phyloP scores from a whole-genome alignment of 2,797 vertebrate genomes.

The Pseudopleuronectes americanus region DNA sequence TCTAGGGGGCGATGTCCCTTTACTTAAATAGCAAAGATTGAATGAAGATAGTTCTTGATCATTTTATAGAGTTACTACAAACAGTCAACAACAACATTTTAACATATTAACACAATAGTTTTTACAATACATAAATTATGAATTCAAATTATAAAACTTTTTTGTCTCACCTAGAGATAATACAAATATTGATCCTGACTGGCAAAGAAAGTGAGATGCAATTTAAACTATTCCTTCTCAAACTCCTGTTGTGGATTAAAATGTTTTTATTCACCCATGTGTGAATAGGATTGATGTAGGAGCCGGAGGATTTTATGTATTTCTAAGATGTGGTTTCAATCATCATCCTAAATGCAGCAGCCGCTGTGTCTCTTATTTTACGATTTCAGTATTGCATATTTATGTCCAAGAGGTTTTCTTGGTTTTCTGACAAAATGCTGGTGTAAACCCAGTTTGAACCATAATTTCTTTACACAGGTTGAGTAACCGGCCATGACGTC shows the following conservation, averaged over 20 bases:
- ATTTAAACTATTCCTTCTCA: too few species aligned
- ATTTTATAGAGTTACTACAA: too few species aligned
- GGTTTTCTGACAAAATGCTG: neutral
- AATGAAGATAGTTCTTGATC: neutral
- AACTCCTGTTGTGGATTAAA: neutral
- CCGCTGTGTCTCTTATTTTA: neutral
- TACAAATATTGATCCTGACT: too few species aligned
- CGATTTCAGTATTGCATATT: neutral
- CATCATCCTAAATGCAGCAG: neutral
- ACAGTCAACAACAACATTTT: neutral
- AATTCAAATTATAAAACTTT: too few species aligned
- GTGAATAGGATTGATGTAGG: neutral
- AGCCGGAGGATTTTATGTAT: neutral
- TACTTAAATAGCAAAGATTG: neutral
- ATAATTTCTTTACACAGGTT: neutral
- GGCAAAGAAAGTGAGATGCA: too few species aligned
- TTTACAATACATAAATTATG: too few species aligned
- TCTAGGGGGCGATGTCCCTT: slow-evolving; percentile 38
- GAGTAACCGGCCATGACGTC: too few species aligned
- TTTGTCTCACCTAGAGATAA: too few species aligned
- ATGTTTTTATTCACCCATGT: neutral
- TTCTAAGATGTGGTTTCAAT: neutral
- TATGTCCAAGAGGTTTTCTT: too few species aligned
- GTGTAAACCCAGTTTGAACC: neutral
- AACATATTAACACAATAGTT: too few species aligned